Conservation (phyloP, 2,888 invertebrate genomes). For the Drosophila meridiana region DNA sequence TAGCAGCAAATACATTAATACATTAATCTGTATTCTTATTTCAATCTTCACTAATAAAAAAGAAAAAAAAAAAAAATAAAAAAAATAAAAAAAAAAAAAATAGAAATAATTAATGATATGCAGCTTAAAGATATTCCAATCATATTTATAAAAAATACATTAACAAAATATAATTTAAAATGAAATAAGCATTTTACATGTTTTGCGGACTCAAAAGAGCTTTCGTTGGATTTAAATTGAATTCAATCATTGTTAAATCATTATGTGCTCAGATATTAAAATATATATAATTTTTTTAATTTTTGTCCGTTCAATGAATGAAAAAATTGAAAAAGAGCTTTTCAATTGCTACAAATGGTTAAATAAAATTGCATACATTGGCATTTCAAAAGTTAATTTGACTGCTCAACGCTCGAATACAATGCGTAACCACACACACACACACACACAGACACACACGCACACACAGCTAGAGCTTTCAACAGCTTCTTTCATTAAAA, state of each 20-base stretch:
- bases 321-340: constrained; percentile 13
- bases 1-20: too few relatives aligned
- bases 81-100: too few relatives aligned
- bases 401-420: constrained; percentile 36
- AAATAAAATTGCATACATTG: constrained; percentile 31
- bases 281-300: background rate
- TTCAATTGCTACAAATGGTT: constrained; percentile 18
- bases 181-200: background rate
- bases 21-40: too few relatives aligned
- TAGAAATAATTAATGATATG: too few relatives aligned
- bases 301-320: background rate
- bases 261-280: background rate
- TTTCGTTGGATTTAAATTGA: background rate
- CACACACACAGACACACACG: background rate
- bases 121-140: too few relatives aligned
- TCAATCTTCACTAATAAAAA: too few relatives aligned
- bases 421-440: constrained; percentile 28
- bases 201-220: too few relatives aligned
- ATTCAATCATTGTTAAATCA: background rate
- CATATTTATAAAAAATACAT: background rate
- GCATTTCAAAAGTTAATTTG: constrained; percentile 68
- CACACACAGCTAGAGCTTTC: background rate
- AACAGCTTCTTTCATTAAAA: constrained; percentile 28
- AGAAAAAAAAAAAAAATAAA: too few relatives aligned
- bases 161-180: background rate